Conservation (phyloP, 30 jellyfish, hydroid and myxozoan species). For the Aurelia coerulea region DNA sequence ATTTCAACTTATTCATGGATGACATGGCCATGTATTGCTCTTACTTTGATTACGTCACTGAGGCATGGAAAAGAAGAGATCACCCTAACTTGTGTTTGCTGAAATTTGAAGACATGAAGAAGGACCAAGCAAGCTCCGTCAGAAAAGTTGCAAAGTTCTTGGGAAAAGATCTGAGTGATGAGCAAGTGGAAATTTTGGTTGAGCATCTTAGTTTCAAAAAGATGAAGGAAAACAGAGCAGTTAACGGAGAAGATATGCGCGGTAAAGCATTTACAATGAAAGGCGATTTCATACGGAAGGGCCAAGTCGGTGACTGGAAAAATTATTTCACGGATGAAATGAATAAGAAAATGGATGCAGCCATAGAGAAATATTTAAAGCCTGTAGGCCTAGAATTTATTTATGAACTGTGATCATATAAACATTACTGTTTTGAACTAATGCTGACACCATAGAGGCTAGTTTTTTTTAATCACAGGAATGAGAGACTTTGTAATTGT, state of each 20-base stretch:
- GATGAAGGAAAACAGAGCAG: constrained; percentile 28
- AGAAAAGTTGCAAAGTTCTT: constrained; percentile 43
- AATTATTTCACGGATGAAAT: constrained; percentile 62
- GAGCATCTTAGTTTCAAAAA: constrained; percentile 36
- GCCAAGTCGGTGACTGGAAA: constrained; percentile 71
- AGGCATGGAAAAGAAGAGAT: constrained; percentile 45
- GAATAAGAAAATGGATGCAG: constrained; percentile 43
- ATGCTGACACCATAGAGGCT: no score
- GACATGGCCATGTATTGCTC: constrained; percentile 20
- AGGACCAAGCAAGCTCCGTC: constrained; percentile 11
- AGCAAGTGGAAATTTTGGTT: constrained; percentile 16
- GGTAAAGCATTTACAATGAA: constrained; percentile 14
- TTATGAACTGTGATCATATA: constrained; percentile 2
- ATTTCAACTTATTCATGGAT: constrained; percentile 19
- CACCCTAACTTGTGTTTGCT: constrained; percentile 46
- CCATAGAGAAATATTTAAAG: constrained; percentile 1
- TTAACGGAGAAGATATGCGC: constrained; percentile 18
- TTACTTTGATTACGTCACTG: constrained; percentile 20
- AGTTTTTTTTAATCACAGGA: no score
- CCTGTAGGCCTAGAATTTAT: constrained; percentile 14
- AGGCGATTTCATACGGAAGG: constrained; percentile 46
- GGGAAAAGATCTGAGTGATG: constrained; percentile 25
- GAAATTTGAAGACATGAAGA: constrained; percentile 40
- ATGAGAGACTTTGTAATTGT: no score
- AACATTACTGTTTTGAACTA: no score